Evolutionary conservation across 53 echinoderm and acorn worm genomes (phyloP), one percentile per base, ranked within the genome.

Genomic region (Mesocentrotus franciscanus): DNA sequence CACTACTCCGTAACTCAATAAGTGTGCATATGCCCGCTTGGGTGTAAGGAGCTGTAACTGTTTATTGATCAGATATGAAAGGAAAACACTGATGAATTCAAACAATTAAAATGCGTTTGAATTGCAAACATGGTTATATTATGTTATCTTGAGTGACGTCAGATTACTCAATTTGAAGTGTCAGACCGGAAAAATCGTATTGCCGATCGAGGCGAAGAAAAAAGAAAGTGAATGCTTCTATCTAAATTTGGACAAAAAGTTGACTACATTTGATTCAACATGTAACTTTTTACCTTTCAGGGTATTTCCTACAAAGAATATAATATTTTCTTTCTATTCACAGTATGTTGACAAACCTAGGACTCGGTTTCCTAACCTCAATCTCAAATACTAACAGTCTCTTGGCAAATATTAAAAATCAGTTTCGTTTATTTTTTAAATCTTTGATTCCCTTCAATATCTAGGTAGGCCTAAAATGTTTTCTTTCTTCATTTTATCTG

Each of bases 1-100:
- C 92, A 74, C 22, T 71, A 75, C 56, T 29, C 39, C 71, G 72
- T 92, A 92, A 92, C 92, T 72, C 74, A 70, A 92, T 92, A 92
- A 92, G 56, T 27, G 29, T 71, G 92, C 58, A 49, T 74, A 74
- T 92, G 92, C 72, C 57, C 27, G 56, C 20, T 56, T 71, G 92
- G 71, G 74, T 92, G 92, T n/a, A 92, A 71, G 57, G 92, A 92
- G 72, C 92, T 34, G 72, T 91, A 70, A 70, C 70, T 56, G 92
- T 71, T 71, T 70, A 56, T 56, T 66, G 92, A 92, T 56, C 39
- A 74, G 74, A 92, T 61, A 91, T 91, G 91, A 91, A 91, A 91
- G 66, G 33, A 91, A 87, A 87, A 91, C 35, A 91, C 1, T 91
- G 91, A 91, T 91, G 66, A 30, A 61, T 64, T 91, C 91, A 34